Percentiles rank a stretch among this genome's conserved stretches.
Evolutionary conservation across 2,888 invertebrate genomes (phyloP).

Genomic region (Caenorhabditis sp.): DNA sequence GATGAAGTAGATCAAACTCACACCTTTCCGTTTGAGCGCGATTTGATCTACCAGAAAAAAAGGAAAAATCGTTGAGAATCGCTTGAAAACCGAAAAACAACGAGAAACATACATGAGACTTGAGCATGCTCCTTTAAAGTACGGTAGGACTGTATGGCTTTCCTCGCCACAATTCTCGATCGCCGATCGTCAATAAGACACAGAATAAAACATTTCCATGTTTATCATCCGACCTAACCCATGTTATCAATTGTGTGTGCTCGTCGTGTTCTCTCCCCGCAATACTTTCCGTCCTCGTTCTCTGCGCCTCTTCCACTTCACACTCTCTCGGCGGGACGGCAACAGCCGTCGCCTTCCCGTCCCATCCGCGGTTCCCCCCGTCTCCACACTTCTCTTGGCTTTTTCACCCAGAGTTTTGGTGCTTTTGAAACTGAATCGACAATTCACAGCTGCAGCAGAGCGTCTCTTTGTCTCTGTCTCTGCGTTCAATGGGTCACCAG

Average conservation of each 20-base stretch:
- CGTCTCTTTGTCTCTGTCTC: conserved; percentile 43
- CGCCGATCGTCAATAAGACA: too few relatives aligned
- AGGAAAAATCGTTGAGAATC: too few relatives aligned
- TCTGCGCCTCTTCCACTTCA: conserved; percentile 27
- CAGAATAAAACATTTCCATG: not conserved
- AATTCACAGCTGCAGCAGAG: conserved; percentile 29
- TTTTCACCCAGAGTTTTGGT: not conserved
- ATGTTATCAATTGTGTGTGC: conserved; percentile 44
- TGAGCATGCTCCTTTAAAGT: too few relatives aligned
- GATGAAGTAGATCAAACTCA: too few relatives aligned
- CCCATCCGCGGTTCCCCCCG: not conserved
- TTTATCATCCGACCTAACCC: conserved; percentile 31
- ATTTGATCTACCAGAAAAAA: too few relatives aligned
- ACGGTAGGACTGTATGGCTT: too few relatives aligned
- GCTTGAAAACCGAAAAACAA: too few relatives aligned
- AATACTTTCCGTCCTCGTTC: not conserved
- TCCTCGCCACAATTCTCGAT: too few relatives aligned
- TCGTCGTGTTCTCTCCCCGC: not conserved
- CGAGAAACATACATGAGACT: too few relatives aligned
- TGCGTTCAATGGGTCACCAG: conserved; percentile 29
- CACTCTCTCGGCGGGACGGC: conserved; percentile 34
- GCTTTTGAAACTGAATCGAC: conserved; percentile 57
- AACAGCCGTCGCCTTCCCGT: conserved; percentile 47
- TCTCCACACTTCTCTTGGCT: not conserved
- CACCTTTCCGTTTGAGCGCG: too few relatives aligned